Percentiles rank a stretch among this genome's conserved stretches.
Conservation (phyloP, 2,888 invertebrate species). For the Xylota segnis region DNA sequence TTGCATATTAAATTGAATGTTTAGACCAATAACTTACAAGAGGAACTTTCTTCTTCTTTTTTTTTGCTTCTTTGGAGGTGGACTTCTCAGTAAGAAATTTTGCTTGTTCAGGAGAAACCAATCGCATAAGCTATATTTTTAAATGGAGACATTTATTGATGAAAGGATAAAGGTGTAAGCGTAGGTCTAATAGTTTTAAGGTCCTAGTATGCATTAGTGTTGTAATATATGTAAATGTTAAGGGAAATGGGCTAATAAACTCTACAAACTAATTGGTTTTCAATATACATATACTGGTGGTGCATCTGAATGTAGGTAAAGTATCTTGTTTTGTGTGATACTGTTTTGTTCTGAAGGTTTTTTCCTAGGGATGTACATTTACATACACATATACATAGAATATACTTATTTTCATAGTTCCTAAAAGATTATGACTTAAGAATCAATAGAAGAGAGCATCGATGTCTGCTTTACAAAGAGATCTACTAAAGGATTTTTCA, state of each 20-base stretch:
- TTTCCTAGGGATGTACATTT: too few species aligned
- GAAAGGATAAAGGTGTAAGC: constrained; percentile 5
- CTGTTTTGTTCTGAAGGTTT: too few species aligned
- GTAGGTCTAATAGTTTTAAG: not conserved
- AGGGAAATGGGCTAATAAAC: not conserved
- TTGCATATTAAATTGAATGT: not conserved
- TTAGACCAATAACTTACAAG: constrained; percentile 61
- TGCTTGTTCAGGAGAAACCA: constrained; percentile 81
- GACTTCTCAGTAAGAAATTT: constrained; percentile 61
- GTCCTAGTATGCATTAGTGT: not conserved
- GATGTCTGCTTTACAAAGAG: too few species aligned
- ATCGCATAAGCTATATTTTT: constrained; percentile 80
- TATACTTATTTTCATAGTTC: too few species aligned
- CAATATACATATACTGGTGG: not conserved
- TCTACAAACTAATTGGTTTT: not conserved
- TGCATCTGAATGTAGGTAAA: too few species aligned
- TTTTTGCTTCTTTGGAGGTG: too few species aligned
- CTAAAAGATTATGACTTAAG: too few species aligned
- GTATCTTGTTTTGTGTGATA: too few species aligned
- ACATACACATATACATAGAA: too few species aligned
- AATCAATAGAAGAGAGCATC: too few species aligned
- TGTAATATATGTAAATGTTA: too few species aligned
- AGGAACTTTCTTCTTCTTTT: constrained; percentile 16
- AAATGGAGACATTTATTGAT: constrained; percentile 51
- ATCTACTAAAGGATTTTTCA: too few species aligned